phyloP scores from a whole-genome alignment of 2,113 vertebrate species.

The human (Homo sapiens) region DNA sequence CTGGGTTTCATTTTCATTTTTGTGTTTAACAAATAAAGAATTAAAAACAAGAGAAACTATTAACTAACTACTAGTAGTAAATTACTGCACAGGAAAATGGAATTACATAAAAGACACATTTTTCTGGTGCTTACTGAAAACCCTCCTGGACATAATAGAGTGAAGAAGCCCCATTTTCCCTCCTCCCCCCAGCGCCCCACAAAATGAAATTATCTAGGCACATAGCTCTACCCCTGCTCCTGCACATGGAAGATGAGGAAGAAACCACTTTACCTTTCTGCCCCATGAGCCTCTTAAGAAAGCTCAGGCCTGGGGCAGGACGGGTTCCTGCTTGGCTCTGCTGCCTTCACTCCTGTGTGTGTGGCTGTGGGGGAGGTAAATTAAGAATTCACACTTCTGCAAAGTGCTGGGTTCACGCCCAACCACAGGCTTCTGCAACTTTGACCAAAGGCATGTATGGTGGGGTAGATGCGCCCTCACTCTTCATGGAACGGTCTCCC shows the following conservation, averaged over 20 bases:
- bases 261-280: slow-evolving; percentile 50
- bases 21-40: background rate
- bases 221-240: slow-evolving; percentile 61
- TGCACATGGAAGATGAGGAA: background rate
- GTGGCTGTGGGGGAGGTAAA: background rate
- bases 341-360: background rate
- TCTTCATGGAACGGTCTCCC: background rate
- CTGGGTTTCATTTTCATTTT: slow-evolving; percentile 17
- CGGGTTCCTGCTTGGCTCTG: slow-evolving; percentile 4
- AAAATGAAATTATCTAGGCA: background rate
- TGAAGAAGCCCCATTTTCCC: no score
- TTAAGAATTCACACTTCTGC: background rate
- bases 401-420: background rate
- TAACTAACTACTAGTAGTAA: rapidly evolving
- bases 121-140: background rate
- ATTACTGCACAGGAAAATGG: background rate
- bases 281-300: slow-evolving; percentile 19
- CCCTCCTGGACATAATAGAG: rapidly evolving
- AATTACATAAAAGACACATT: background rate
- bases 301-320: slow-evolving; percentile 45
- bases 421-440: background rate
- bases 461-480: background rate
- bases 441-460: background rate
- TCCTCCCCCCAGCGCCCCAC: no score
- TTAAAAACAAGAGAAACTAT: background rate